Base-by-base conservation (phyloP, 2,888 invertebrate genomes). In the Quadroppia sp. region DNA sequence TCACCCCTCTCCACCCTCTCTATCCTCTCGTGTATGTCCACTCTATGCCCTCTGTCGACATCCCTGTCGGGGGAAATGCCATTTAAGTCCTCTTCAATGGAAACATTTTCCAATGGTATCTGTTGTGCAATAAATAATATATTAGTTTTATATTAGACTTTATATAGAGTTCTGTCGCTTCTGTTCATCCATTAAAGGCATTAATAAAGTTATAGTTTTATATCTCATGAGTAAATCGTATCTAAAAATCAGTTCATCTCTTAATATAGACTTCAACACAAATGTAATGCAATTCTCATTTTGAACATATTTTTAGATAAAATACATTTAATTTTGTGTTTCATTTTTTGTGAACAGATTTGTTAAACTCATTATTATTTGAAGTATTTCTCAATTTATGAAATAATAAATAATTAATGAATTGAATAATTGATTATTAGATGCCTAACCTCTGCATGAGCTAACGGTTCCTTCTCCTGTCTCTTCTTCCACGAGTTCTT, bases 301-400 rank as follows among this genome's bases (percentile, higher is more conserved):
- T 71, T n/a, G n/a, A n/a, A n/a, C n/a, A n/a, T n/a, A 48, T 73
- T 20, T 74, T 30, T 20, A n/a, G 40, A 59, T 59, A 17, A 59
- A 59, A 28, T n/a, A 11, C 30, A 7, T 36, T 36, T 36, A 36
- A 36, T 36, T 36, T 7, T 36, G 4, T 9, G n/a, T n/a, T n/a
- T n/a, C n/a, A n/a, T n/a, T n/a, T n/a, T n/a, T n/a, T n/a, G n/a
- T n/a, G n/a, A n/a, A n/a, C n/a, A n/a, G n/a, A n/a, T n/a, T n/a
- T n/a, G n/a, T n/a, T n/a, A n/a, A n/a, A n/a, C n/a, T n/a, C n/a
- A n/a, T n/a, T n/a, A n/a, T n/a, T 36, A 36, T 36, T 7, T 36
- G 36, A 36, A 36, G 9, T 36, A 9, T 36, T 36, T 36, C 9
- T 36, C 9, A 7, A 36, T 36, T 36, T 36, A n/a, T n/a, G n/a